phyloP scores from a whole-genome alignment of 2,113 vertebrate species.

The Chionomys nivalis region DNA sequence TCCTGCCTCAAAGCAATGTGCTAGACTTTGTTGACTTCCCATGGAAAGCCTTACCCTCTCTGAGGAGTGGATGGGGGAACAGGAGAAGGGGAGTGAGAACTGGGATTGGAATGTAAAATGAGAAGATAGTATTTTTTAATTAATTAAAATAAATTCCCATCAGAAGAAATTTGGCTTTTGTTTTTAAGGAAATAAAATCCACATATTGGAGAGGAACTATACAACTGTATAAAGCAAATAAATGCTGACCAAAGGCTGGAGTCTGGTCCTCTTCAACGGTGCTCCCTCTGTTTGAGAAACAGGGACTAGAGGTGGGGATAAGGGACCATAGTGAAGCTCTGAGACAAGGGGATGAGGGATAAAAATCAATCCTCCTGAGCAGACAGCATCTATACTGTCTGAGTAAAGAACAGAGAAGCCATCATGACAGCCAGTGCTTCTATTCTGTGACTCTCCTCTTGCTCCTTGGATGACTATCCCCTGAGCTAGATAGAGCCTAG shows the following conservation, averaged over 20 bases:
- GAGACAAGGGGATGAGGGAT: too few relatives aligned
- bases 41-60: too few relatives aligned
- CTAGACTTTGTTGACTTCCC: too few relatives aligned
- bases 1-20: too few relatives aligned
- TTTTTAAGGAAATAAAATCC: not conserved
- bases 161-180: slow-evolving; percentile 29
- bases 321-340: not conserved
- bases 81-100: too few relatives aligned
- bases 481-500: not conserved
- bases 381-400: not conserved
- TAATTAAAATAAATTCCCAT: not conserved
- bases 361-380: not conserved
- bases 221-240: not conserved
- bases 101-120: too few relatives aligned
- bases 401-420: not conserved
- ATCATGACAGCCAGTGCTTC: not conserved
- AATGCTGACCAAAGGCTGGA: not conserved
- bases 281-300: not conserved
- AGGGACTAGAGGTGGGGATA: not conserved
- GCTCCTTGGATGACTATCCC: not conserved
- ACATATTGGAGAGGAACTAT: not conserved
- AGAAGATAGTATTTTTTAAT: too few relatives aligned
- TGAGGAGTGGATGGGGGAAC: too few relatives aligned
- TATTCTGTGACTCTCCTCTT: not conserved
- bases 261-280: not conserved